Evolutionary conservation across 2,797 vertebrate species (phyloP).

Genomic region (Xenentodon cancila): DNA sequence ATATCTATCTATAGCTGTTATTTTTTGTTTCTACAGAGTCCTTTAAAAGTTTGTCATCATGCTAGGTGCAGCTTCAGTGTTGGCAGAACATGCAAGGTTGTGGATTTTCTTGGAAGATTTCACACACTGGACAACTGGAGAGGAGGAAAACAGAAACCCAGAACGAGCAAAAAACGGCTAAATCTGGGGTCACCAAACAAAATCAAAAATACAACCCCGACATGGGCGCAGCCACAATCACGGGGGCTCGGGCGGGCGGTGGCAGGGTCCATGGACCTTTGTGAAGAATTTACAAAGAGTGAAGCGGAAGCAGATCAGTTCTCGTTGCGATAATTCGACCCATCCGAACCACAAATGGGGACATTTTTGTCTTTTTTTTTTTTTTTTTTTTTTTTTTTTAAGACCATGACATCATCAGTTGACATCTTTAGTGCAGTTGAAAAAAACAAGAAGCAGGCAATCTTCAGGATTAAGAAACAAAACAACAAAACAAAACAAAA

Average conservation of each 20-base stretch:
- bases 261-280: conserved; percentile 52
- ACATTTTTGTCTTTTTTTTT: too few species aligned
- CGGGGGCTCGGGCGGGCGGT: conserved; percentile 2
- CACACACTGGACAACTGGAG: conserved; percentile 72
- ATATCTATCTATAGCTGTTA: conserved; percentile 70
- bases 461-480: conserved; percentile 31
- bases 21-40: conserved; percentile 82
- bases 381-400: conserved; percentile 35
- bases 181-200: conserved; percentile 61
- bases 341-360: conserved; percentile 61
- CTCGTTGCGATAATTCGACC: conserved; percentile 62
- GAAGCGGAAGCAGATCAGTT: conserved; percentile 67
- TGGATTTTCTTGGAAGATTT: conserved; percentile 64
- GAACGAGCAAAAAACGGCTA: conserved; percentile 32
- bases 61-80: conserved; percentile 88
- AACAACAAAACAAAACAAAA: conserved; percentile 21
- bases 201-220: conserved; percentile 5
- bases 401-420: conserved; percentile 81
- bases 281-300: conserved; percentile 53
- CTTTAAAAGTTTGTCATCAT: conserved; percentile 85
- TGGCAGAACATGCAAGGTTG: conserved; percentile 84
- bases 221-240: conserved; percentile 41
- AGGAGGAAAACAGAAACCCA: conserved; percentile 25
- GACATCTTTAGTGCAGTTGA: conserved; percentile 83
- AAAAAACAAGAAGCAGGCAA: conserved; percentile 64